These are phyloP conservation scores for Oscheius sp. DNA, from an alignment of 2,888 invertebrate species.

Conservation along the genomic window DNA sequence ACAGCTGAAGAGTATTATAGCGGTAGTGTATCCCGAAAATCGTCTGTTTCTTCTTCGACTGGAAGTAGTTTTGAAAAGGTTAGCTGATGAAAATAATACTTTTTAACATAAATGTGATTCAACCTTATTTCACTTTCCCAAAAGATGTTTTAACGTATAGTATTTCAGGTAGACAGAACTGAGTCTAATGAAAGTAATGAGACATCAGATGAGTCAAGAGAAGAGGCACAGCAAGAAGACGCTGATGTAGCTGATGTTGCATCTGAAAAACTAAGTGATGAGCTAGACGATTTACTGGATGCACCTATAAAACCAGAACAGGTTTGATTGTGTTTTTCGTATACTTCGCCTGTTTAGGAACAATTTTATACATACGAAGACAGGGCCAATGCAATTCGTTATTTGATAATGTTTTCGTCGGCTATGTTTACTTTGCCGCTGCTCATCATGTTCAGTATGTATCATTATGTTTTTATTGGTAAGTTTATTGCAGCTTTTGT, in stretches of 20 bases:
- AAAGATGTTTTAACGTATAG: neutral
- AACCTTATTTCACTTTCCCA: too few relatives aligned
- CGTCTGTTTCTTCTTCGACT: conserved; percentile 26
- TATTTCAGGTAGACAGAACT: conserved; percentile 16
- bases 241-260: conserved; percentile 12
- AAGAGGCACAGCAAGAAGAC: conserved; percentile 36
- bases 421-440: conserved; percentile 66
- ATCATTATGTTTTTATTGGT: conserved; percentile 66
- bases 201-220: neutral
- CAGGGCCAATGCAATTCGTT: conserved; percentile 47
- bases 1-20: neutral
- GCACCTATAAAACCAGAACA: conserved; percentile 47
- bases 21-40: conserved; percentile 16
- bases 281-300: conserved; percentile 35
- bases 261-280: neutral
- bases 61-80: conserved; percentile 38
- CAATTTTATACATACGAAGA: conserved; percentile 54
- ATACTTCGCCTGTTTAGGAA: conserved; percentile 31
- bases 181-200: conserved; percentile 14
- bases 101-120: too few relatives aligned
- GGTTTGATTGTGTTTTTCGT: conserved; percentile 7
- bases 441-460: conserved; percentile 61
- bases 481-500: too few relatives aligned
- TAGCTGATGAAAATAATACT: neutral
- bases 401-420: conserved; percentile 61